phyloP scores from a whole-genome alignment of 2,797 vertebrate species.

The Furcifer pardalis region DNA sequence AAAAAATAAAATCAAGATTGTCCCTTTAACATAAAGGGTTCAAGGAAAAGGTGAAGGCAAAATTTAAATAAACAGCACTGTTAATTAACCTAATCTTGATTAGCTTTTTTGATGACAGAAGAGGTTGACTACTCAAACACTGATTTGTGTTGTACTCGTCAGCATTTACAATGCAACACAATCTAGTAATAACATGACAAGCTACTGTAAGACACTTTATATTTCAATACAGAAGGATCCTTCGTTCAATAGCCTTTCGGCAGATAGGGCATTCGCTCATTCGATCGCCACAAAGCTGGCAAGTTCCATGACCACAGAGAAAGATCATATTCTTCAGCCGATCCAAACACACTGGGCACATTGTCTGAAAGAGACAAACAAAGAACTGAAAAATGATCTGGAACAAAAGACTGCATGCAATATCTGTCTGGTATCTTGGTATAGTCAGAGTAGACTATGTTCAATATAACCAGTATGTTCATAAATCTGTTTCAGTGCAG shows the following conservation, averaged over 20 bases:
- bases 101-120: slow-evolving; percentile 54
- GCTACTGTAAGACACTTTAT: slow-evolving; percentile 50
- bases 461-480: too few relatives aligned
- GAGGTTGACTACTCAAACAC: slow-evolving; percentile 67
- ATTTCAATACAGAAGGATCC: slow-evolving; percentile 94
- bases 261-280: slow-evolving; percentile 99
- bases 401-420: background rate
- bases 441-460: background rate
- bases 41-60: slow-evolving; percentile 29
- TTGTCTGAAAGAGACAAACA: slow-evolving; percentile 84
- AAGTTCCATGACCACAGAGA: slow-evolving; percentile 97
- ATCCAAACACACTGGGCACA: slow-evolving; percentile 98
- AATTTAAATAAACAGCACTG: slow-evolving; percentile 19
- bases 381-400: background rate
- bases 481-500: background rate
- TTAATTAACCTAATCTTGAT: slow-evolving; percentile 59
- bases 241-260: slow-evolving; percentile 97
- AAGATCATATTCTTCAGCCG: slow-evolving; percentile 99
- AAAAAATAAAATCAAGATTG: slow-evolving; percentile 44
- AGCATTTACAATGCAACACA: slow-evolving; percentile 61
- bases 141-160: slow-evolving; percentile 56
- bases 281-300: slow-evolving; percentile 96
- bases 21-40: slow-evolving; percentile 56
- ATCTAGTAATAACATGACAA: slow-evolving; percentile 38
- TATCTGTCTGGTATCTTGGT: background rate